Conservation (phyloP, 2,888 invertebrate genomes). For the Agriotes lineatus region DNA sequence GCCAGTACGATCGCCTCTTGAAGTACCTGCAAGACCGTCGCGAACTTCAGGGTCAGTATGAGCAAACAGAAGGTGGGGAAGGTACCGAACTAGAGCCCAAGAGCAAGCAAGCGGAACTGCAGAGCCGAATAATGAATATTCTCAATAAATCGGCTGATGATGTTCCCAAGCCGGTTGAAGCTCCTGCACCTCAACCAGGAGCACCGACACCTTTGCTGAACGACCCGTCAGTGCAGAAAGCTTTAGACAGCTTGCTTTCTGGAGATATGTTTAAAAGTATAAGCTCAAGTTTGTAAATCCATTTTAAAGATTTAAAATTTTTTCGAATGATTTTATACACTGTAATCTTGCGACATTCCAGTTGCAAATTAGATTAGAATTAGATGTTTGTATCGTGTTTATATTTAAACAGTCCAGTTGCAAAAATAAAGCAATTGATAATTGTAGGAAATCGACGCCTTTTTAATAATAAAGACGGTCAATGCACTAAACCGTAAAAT, state of each 20-base stretch:
- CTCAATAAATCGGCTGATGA: constrained; percentile 70
- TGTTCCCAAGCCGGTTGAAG: constrained; percentile 57
- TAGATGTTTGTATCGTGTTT: too few species aligned
- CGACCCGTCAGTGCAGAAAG: constrained; percentile 84
- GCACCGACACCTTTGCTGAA: constrained; percentile 71
- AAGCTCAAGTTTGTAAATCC: constrained; percentile 49
- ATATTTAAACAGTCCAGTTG: too few species aligned
- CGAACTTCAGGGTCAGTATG: constrained; percentile 80
- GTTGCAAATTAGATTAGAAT: too few species aligned
- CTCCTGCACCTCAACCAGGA: constrained; percentile 53
- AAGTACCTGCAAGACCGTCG: constrained; percentile 80
- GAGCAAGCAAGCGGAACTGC: constrained; percentile 78
- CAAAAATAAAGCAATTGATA: too few species aligned
- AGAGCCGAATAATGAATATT: constrained; percentile 83
- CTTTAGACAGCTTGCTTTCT: constrained; percentile 77
- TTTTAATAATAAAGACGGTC: too few species aligned
- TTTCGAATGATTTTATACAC: not conserved
- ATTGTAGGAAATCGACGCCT: too few species aligned
- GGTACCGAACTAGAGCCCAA: constrained; percentile 64
- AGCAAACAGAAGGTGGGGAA: constrained; percentile 78
- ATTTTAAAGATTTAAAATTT: not conserved
- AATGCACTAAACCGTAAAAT: too few species aligned
- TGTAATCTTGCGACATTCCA: too few species aligned
- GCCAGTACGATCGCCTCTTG: constrained; percentile 84
- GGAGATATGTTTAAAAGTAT: constrained; percentile 71